These are phyloP conservation scores for Agrotis segetum DNA, from an alignment of 2,888 invertebrate genomes.

Conservation along the genomic window DNA sequence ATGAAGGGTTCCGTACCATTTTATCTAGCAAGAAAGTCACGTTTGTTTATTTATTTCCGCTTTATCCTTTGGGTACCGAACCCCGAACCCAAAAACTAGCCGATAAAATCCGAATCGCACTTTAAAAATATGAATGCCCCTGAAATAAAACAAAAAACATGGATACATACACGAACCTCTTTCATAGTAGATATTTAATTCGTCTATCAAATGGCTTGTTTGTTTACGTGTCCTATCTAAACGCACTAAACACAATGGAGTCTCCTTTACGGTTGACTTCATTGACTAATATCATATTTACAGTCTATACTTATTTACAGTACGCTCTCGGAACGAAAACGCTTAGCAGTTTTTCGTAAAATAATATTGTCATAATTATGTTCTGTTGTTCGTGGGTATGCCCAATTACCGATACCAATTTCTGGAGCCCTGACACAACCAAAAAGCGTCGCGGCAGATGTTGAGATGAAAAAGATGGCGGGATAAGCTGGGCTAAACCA, in stretches of 20 bases:
- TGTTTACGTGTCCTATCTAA: slow-evolving; percentile 24
- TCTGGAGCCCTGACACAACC: too few species aligned
- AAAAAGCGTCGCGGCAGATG: too few species aligned
- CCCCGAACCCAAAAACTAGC: not conserved
- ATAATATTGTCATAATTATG: too few species aligned
- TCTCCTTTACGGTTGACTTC: slow-evolving; percentile 37
- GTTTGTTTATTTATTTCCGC: too few species aligned
- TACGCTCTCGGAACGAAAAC: not conserved
- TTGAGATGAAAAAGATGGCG: too few species aligned
- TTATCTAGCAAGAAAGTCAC: too few species aligned
- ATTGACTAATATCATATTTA: slow-evolving; percentile 36
- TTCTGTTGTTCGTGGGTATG: too few species aligned
- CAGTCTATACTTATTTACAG: not conserved
- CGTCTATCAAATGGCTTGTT: slow-evolving; percentile 29
- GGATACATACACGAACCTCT: not conserved
- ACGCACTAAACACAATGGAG: slow-evolving; percentile 19
- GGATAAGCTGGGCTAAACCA: too few species aligned
- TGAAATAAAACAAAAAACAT: slow-evolving; percentile 27
- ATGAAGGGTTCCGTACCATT: too few species aligned
- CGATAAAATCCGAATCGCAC: slow-evolving; percentile 15
- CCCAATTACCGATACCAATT: too few species aligned
- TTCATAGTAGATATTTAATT: slow-evolving; percentile 25
- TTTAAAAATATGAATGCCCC: slow-evolving; percentile 24
- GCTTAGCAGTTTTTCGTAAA: not conserved
- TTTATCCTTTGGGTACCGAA: too few species aligned